Evolutionary conservation across 2,888 invertebrate species (phyloP).

Genomic region (Apamea monoglypha): DNA sequence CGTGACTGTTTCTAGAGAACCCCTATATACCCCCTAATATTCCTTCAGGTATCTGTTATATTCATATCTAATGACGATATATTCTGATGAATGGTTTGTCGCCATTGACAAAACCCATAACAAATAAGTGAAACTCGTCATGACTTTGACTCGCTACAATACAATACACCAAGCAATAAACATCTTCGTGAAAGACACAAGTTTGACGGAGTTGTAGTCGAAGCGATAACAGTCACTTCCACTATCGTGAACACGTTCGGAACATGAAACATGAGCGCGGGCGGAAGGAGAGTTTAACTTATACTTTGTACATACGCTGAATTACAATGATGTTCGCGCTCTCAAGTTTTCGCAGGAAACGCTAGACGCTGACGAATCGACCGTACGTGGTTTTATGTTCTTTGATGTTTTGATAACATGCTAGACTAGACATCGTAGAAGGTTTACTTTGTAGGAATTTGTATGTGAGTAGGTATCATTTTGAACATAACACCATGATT

Average conservation of each 20-base stretch:
- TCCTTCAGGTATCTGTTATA: not conserved
- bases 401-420: slow-evolving; percentile 53
- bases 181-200: slow-evolving; percentile 48
- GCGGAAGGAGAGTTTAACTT: slow-evolving; percentile 78
- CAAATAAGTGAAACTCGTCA: slow-evolving; percentile 18
- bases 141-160: not conserved
- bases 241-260: slow-evolving; percentile 70
- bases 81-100: not conserved
- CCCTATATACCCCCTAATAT: not conserved
- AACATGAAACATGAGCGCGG: slow-evolving; percentile 73
- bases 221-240: slow-evolving; percentile 65
- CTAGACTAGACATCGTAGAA: slow-evolving; percentile 26
- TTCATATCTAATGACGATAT: not conserved
- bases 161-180: slow-evolving; percentile 20
- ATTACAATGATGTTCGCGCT: slow-evolving; percentile 76
- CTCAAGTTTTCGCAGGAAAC: slow-evolving; percentile 61
- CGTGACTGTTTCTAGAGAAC: not conserved
- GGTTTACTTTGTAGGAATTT: slow-evolving; percentile 39
- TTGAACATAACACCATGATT: slow-evolving; percentile 5
- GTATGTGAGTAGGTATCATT: not conserved
- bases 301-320: slow-evolving; percentile 71
- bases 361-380: slow-evolving; percentile 57
- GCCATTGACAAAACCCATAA: not conserved
- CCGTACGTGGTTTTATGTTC: slow-evolving; percentile 58
- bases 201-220: slow-evolving; percentile 44